phyloP scores from a whole-genome alignment of 2,888 invertebrate genomes.

The Argyra leucocephala region DNA sequence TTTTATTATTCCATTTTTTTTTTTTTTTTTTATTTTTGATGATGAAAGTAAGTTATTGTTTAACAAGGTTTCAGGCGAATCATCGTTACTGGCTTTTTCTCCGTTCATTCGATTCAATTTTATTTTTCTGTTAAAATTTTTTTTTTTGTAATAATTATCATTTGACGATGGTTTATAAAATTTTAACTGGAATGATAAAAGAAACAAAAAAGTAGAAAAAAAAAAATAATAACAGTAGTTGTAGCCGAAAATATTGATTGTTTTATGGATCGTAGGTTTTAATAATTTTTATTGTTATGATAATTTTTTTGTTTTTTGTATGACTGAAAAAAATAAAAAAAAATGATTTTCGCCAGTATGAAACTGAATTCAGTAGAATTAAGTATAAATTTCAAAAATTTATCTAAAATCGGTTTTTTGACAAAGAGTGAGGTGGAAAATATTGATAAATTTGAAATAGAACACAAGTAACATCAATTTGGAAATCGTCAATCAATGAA shows the following conservation, averaged over 20 bases:
- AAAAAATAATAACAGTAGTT: neutral
- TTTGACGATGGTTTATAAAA: neutral
- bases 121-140: neutral
- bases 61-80: slow-evolving; percentile 1
- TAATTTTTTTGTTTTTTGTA: too few relatives aligned
- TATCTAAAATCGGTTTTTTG: too few relatives aligned
- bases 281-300: neutral
- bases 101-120: neutral
- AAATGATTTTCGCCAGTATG: too few relatives aligned
- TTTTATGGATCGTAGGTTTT: neutral
- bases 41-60: neutral
- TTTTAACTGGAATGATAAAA: neutral
- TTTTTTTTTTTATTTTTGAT: neutral
- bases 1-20: slow-evolving; percentile 5
- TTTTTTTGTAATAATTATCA: neutral
- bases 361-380: too few relatives aligned
- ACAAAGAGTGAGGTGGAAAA: too few relatives aligned
- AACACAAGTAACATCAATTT: too few relatives aligned
- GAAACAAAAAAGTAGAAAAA: neutral
- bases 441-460: too few relatives aligned
- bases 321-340: too few relatives aligned
- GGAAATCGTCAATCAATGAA: too few relatives aligned
- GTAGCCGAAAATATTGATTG: neutral
- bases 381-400: too few relatives aligned
- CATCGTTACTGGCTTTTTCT: neutral